A percentile compares a stretch with the other conserved stretches of the same genome.
These are phyloP conservation scores for Mallotus villosus DNA, from an alignment of 2,797 vertebrate genomes.

Conservation along the genomic window DNA sequence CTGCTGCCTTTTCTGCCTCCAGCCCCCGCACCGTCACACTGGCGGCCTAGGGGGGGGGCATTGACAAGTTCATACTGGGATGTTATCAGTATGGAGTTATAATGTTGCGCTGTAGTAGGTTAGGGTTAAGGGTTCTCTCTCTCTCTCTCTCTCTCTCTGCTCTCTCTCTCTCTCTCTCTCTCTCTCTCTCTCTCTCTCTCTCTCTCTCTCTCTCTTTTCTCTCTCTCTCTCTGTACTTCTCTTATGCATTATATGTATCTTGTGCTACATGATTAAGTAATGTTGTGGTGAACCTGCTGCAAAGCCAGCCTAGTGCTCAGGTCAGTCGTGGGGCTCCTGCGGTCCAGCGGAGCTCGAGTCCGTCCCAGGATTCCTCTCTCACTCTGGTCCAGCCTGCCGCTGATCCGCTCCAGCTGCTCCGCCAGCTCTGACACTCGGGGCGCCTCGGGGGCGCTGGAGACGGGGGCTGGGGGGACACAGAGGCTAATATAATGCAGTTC, in stretches of 20 bases:
- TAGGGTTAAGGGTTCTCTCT: too few relatives aligned
- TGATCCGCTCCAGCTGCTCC: slow-evolving; percentile 73
- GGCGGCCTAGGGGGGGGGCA: slow-evolving; percentile 66
- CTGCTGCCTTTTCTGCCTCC: slow-evolving; percentile 77
- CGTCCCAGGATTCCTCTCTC: slow-evolving; percentile 77
- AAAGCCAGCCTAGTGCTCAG: slow-evolving; percentile 76
- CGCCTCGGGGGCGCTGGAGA: slow-evolving; percentile 65
- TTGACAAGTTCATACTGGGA: too few relatives aligned
- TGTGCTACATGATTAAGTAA: neutral
- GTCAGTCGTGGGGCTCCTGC: slow-evolving; percentile 73
- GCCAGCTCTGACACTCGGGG: slow-evolving; percentile 72
- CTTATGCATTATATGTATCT: neutral
- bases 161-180: too few relatives aligned
- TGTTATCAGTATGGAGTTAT: too few relatives aligned
- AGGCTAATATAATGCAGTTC: neutral
- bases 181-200: too few relatives aligned
- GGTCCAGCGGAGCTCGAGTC: slow-evolving; percentile 79
- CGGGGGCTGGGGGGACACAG: slow-evolving; percentile 36
- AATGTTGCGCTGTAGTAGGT: too few relatives aligned
- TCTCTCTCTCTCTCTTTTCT: too few relatives aligned
- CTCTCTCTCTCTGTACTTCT: too few relatives aligned
- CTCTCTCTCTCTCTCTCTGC: too few relatives aligned
- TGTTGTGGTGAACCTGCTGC: slow-evolving; percentile 74
- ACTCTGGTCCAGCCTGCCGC: slow-evolving; percentile 69
- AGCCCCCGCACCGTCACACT: slow-evolving; percentile 72